Evolutionary conservation across 1,140 invertebrate genomes (phyloP), one percentile per base, ranked within the genome.

Genomic region (Periplaneta americana): DNA sequence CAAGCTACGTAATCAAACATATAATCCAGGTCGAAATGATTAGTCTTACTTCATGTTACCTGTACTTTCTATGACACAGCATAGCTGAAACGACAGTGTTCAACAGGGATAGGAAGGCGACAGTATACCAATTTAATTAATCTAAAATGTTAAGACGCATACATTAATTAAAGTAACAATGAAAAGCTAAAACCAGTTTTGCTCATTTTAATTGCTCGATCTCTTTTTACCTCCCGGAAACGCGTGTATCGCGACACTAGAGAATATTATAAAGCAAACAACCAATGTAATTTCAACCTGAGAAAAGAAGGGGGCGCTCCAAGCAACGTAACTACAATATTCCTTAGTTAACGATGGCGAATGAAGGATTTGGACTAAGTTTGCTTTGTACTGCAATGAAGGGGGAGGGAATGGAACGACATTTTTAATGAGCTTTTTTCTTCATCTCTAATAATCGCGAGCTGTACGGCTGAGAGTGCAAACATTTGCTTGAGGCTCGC

Each of bases 181-280:
- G 5, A 66, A 66, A 66, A n/a, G 22, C 48, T 66, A 28, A 28
- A 66, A 66, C n/a, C 48, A 66, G 6, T 28, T 66, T 6, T 66
- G 48, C 22, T 66, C 48, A 66, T 66, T 66, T 66, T 66, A 81
- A 83, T 84, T 48, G 33, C 2, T 13, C 32, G 9, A 22, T 34
- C 13, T 78, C 31, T 79, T 31, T 37, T 28, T 75, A 32, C 9
- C 22, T 31, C 11, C 1, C 22, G 10, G 48, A 28, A 66, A n/a
- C 48, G 22, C 22, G n/a, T 2, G 5, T 13, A 66, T 28, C 22
- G 11, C 10, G 48, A 66, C 48, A 28, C 22, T 66, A 66, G 5
- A 66, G 48, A n/a, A 39, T n/a, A 39, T 17, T 39, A 17, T 39
- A 39, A 39, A 66, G 48, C 39, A 48, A 66, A 8, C 8, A 28